Evolutionary conservation across 2,113 vertebrate species (phyloP), one percentile per base, ranked within the genome.

Genomic region (Pluvianellus socialis): DNA sequence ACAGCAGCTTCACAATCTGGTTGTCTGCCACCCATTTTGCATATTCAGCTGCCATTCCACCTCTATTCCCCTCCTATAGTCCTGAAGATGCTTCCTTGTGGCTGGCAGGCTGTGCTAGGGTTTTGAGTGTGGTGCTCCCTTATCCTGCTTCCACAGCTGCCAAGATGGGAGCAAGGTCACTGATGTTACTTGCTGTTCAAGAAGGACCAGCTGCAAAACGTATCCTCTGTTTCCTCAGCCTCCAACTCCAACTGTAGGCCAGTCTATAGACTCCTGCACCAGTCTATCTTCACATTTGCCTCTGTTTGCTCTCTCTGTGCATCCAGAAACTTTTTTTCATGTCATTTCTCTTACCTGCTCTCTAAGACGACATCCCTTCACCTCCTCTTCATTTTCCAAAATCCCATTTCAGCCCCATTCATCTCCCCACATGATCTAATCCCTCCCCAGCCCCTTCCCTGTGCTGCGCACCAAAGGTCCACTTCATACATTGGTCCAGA

Each of bases 401-500:
- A 63, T 21, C 30, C 26, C 16, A 4, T 58, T 77, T 89, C 32
- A 94, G 42, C 6, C 35, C 11, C 42, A 53, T 27, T 45, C 76
- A 33, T 44, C 35, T 75, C 49, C 45, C 10, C 17, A 20, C 0
- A 0, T 6, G 20, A 49, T 30, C 30, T 40, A 52, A 77, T 20
- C 33, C 27, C 28, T 61, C 47, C 27, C 20, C 58, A 68, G 14
- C 40, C 47, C 44, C 33, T 79, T 45, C 4, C 7, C 10, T 19
- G 9, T 28, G 33, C 72, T 87, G 47, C 23, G 18, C 6, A 4
- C 20, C 71, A 65, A 62, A 90, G 16, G 24, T 82, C 17, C 3
- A 3, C 30, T 33, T 63, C 47, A 6, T 20, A n/a, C 27, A 7
- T 2, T 4, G 32, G 23, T 42, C 17, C 53, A 66, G 59, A 80